Evolutionary conservation across 2,113 vertebrate species (phyloP).

Genomic region (Gopherus evgoodei): DNA sequence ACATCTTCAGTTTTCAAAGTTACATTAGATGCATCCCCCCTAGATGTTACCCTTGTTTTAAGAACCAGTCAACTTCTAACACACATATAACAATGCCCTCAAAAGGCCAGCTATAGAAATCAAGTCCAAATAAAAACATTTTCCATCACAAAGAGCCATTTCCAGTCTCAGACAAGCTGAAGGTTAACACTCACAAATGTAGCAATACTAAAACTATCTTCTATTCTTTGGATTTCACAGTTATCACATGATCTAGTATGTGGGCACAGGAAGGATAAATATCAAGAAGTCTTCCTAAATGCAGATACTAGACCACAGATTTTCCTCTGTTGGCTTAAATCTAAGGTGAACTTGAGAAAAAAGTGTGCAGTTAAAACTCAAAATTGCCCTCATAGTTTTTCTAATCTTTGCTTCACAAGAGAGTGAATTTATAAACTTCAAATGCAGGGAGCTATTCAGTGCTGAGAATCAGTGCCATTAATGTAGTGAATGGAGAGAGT

Average conservation of each 20-base stretch:
- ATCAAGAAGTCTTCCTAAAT: background rate
- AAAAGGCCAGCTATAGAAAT: background rate
- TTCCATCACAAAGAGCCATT: background rate
- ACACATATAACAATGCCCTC: background rate
- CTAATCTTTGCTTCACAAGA: constrained; percentile 13
- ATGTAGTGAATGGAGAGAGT: background rate
- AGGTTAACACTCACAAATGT: background rate
- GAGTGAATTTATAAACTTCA: background rate
- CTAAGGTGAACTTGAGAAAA: background rate
- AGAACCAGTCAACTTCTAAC: background rate
- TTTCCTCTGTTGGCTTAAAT: background rate
- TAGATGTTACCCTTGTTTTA: background rate
- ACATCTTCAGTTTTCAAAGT: background rate
- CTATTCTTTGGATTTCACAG: background rate
- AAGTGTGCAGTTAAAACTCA: background rate
- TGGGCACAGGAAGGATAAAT: background rate
- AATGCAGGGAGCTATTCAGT: background rate
- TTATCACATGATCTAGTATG: background rate
- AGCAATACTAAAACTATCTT: background rate
- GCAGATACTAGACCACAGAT: background rate
- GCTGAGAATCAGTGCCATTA: background rate
- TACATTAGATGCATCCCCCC: background rate
- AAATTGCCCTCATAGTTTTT: background rate
- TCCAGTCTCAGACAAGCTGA: background rate
- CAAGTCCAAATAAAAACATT: background rate